Conservation (phyloP, 2,113 vertebrate species). For the Colistium nudipinnis region DNA sequence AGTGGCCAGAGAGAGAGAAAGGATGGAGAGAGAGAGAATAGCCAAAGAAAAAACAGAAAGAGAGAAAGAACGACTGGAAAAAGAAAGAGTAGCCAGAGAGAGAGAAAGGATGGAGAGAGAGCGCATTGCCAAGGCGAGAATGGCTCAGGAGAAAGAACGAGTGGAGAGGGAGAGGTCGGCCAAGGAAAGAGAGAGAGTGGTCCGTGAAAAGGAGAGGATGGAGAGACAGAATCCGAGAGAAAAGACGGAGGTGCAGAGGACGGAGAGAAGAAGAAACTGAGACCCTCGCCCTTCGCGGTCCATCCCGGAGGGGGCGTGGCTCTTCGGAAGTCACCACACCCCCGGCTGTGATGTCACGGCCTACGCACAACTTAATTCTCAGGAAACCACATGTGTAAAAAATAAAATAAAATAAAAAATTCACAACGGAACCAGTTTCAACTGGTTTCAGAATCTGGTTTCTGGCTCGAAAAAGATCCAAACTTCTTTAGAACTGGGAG, state of each 20-base stretch:
- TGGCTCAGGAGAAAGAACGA: slow-evolving; percentile 11
- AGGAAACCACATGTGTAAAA: too few relatives aligned
- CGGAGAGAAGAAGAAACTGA: neutral
- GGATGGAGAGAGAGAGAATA: neutral
- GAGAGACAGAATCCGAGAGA: neutral
- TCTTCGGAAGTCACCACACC: too few relatives aligned
- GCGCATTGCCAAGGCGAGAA: neutral
- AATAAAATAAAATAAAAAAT: too few relatives aligned
- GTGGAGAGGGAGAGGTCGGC: neutral
- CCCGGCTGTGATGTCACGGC: too few relatives aligned
- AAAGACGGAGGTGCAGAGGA: slow-evolving; percentile 30
- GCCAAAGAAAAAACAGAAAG: slow-evolving; percentile 1
- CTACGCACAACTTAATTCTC: too few relatives aligned
- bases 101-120: neutral
- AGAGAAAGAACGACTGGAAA: slow-evolving; percentile 14
- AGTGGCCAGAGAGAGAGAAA: slow-evolving; percentile 1
- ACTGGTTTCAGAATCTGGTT: too few relatives aligned
- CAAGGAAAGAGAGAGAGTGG: neutral
- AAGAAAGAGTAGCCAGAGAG: neutral
- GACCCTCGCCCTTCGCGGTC: too few relatives aligned
- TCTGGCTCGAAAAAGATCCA: too few relatives aligned
- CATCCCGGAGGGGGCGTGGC: too few relatives aligned
- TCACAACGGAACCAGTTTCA: too few relatives aligned
- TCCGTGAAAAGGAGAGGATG: rapidly evolving
- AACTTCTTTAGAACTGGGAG: too few relatives aligned